Conservation (phyloP, 2,888 invertebrate genomes). For the Ischnura elegans region DNA sequence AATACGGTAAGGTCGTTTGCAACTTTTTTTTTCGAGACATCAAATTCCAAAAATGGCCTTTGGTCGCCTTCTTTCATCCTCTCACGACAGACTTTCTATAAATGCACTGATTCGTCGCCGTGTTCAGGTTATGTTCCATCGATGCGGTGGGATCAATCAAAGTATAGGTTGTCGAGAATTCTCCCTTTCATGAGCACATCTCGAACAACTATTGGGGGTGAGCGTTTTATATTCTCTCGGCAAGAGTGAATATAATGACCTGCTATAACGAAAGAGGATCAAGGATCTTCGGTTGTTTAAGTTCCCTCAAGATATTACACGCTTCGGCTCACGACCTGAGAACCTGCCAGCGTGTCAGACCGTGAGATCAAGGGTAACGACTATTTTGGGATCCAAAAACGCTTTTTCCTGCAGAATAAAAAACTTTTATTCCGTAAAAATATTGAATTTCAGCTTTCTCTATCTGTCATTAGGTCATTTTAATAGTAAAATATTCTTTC, state of each 20-base stretch:
- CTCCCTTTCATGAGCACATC: background rate
- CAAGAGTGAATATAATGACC: background rate
- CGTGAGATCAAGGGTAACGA: background rate
- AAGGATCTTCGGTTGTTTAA: background rate
- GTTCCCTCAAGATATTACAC: background rate
- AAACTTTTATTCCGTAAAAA: too few relatives aligned
- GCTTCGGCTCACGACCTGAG: background rate
- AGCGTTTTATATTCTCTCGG: background rate
- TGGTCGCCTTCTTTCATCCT: background rate
- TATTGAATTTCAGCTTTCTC: too few relatives aligned
- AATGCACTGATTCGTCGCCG: background rate
- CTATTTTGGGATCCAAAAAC: background rate
- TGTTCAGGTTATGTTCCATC: background rate
- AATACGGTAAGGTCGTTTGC: background rate
- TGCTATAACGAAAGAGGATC: conserved; percentile 9
- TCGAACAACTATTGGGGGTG: background rate
- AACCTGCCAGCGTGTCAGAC: background rate
- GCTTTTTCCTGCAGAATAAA: background rate
- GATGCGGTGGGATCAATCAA: conserved; percentile 4
- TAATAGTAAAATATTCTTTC: too few relatives aligned
- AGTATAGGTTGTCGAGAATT: background rate
- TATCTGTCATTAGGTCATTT: too few relatives aligned
- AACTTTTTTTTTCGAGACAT: background rate
- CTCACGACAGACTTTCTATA: background rate
- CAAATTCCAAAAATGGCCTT: conserved; percentile 2